Base-by-base conservation (phyloP, 35 echinoderm and acorn worm genomes). In the Amphiura filiformis region DNA sequence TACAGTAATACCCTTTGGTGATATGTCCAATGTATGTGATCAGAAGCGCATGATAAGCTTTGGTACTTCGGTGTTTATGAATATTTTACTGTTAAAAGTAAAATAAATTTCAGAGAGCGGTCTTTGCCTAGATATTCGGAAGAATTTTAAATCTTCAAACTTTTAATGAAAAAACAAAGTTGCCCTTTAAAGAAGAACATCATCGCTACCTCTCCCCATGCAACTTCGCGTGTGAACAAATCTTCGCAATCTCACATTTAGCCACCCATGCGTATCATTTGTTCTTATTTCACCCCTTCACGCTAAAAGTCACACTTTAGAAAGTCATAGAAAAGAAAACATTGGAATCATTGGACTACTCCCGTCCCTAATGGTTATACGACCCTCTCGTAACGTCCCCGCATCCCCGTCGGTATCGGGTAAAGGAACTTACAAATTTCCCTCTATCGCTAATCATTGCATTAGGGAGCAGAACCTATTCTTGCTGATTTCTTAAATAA, bases 351-450 rank as follows among this genome's bases (percentile, higher is more conserved):
- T 70, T 70, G 2, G 61, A 70, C 61, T 70, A 70, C 61, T 70
- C 61, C 61, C 61, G 61, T 70, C 61, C 61, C 61, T 26, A 23
- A 13, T 70, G 61, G 61, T 30, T 70, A 70, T 30, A 30, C 61
- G 61, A 18, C 7, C 61, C 61, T 23, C 26, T 70, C 61, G 61
- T 70, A 70, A 70, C 61, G 28, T 70, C 61, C 61, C 61, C 61
- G 61, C 61, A 23, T 70, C 61, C 61, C 61, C 61, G 61, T 70
- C 28, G 61, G 61, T 70, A n/a, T 70, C 61, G 61, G 61, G 9
- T 5, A 70, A 70, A 70, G 61, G 61, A 70, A 70, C 61, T 70
- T 70, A 70, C 61, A 70, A 70, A 70, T 70, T 70, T 70, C 61
- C 61, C 61, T 70, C 9, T 70, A 70, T n/a, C 4, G 11, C 61